Percentiles rank a stretch among this genome's conserved stretches.
These are phyloP conservation scores for Parauchenoglanis ngamensis DNA, from an alignment of 2,797 vertebrate genomes.

Conservation along the genomic window DNA sequence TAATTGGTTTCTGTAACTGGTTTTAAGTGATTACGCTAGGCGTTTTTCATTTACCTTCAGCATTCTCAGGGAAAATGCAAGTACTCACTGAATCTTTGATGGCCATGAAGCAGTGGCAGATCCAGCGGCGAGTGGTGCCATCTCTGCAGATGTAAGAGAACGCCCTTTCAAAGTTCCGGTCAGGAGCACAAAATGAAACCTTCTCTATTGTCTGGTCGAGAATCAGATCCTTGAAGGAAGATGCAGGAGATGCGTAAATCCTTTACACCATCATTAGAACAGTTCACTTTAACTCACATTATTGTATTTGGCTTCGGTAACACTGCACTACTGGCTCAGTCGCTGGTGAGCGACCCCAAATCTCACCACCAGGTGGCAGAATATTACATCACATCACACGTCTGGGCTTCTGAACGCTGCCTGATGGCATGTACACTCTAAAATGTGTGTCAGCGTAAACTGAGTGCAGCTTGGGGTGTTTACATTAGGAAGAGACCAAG, in stretches of 20 bases:
- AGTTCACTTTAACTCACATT: not conserved
- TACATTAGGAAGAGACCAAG: not conserved
- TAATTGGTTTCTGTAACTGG: not conserved
- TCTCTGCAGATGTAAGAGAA: slow-evolving; percentile 99
- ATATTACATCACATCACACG: not conserved
- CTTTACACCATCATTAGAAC: not conserved
- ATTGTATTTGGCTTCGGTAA: not conserved
- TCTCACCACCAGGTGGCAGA: slow-evolving; percentile 49
- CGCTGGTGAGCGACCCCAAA: not conserved
- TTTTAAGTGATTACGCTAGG: not conserved
- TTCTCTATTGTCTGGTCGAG: slow-evolving; percentile 99
- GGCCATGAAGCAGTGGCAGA: slow-evolving; percentile 99
- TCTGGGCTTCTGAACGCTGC: not conserved
- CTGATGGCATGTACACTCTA: not conserved
- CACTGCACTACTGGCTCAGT: not conserved
- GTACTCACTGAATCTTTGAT: slow-evolving; percentile 93
- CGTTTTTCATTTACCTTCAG: not conserved
- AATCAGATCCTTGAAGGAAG: slow-evolving; percentile 87
- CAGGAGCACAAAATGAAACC: slow-evolving; percentile 98
- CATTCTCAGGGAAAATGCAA: not conserved
- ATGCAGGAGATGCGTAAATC: not conserved
- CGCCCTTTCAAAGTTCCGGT: slow-evolving; percentile 96
- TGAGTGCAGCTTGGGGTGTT: not conserved
- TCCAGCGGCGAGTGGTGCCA: slow-evolving; percentile 97
- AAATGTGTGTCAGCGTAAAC: slow-evolving; percentile 13